Evolutionary conservation across 2,888 invertebrate species (phyloP), one percentile per base, ranked within the genome.

Genomic region (Euplagia quadripunctaria): DNA sequence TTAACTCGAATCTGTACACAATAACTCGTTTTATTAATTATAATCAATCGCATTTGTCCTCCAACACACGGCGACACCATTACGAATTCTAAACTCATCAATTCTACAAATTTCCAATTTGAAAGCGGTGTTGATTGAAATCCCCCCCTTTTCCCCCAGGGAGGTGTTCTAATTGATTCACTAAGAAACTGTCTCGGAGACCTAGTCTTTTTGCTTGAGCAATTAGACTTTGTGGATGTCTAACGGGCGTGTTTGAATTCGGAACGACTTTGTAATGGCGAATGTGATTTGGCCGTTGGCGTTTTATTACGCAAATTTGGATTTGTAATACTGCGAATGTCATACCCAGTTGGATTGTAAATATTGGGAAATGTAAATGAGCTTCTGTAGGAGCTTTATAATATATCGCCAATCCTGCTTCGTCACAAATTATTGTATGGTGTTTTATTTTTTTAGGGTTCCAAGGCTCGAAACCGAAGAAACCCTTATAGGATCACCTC

Each of bases 81-180:
- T 82, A 83, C 79, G 79, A 83, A 83, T 80, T 84, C 80, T 82
- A 74, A 84, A 82, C 80, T 84, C 85, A 84, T 83, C 82, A 84
- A 84, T 83, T 84, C 85, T 84, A 78, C 81, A 84, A 83, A 83
- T 83, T 84, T 83, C 71, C 81, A 80, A 84, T 83, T 84, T 83
- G 75, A 83, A 82, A 79, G 75, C 84, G 73, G 73, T 79, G 79
- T 84, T 83, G 85, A 83, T 83, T 83, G 80, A 81, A 84, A 84
- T 75, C 75, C 73, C 61, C 80, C 84, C 73, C 74, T 77, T 68
- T 58, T 75, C 63, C 58, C 68, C 72, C n/a, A 70, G 42, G 41
- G 76, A 63, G 72, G 73, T 58, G 73, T 75, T 73, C 77, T 77
- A 84, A 83, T 80, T 76, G 80, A 84, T 82, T 80, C 77, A 84